Percentiles rank a stretch among this genome's conserved stretches.
These are phyloP conservation scores for Danionella dracula DNA, from an alignment of 2,797 vertebrate species.

Conservation along the genomic window DNA sequence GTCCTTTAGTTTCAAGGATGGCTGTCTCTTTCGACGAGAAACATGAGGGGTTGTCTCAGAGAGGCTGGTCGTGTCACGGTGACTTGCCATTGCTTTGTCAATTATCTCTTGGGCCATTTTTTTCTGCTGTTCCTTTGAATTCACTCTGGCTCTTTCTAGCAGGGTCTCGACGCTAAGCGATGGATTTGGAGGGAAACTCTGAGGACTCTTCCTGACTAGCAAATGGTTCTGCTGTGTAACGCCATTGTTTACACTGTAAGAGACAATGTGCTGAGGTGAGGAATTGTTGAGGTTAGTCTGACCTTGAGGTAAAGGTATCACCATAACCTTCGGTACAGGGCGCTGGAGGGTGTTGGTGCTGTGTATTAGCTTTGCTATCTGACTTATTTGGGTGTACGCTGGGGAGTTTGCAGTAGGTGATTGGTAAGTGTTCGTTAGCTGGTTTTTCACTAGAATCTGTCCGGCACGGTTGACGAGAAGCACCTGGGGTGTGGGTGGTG, in stretches of 20 bases:
- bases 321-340: constrained; percentile 45
- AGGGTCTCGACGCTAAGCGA: constrained; percentile 39
- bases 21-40: constrained; percentile 26
- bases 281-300: neutral
- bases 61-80: constrained; percentile 34
- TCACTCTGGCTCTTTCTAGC: neutral
- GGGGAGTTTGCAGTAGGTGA: constrained; percentile 57
- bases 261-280: constrained; percentile 29
- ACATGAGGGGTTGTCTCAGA: constrained; percentile 1
- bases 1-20: constrained; percentile 5
- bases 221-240: constrained; percentile 22
- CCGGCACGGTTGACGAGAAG: constrained; percentile 80
- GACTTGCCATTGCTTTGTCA: constrained; percentile 59
- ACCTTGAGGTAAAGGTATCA: constrained; percentile 35
- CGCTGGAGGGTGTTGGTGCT: constrained; percentile 51
- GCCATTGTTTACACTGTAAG: constrained; percentile 34
- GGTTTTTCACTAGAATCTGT: constrained; percentile 82
- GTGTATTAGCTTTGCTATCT: constrained; percentile 70
- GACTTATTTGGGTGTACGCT: constrained; percentile 65
- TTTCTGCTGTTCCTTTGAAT: constrained; percentile 21
- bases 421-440: constrained; percentile 66
- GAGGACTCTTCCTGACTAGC: constrained; percentile 29
- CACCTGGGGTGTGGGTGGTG: constrained; percentile 61
- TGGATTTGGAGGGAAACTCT: constrained; percentile 50
- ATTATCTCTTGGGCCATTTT: constrained; percentile 60